Evolutionary conservation across 2,113 vertebrate species (phyloP), one percentile per base, ranked within the genome.

Genomic region (Thinocorus orbignyianus): DNA sequence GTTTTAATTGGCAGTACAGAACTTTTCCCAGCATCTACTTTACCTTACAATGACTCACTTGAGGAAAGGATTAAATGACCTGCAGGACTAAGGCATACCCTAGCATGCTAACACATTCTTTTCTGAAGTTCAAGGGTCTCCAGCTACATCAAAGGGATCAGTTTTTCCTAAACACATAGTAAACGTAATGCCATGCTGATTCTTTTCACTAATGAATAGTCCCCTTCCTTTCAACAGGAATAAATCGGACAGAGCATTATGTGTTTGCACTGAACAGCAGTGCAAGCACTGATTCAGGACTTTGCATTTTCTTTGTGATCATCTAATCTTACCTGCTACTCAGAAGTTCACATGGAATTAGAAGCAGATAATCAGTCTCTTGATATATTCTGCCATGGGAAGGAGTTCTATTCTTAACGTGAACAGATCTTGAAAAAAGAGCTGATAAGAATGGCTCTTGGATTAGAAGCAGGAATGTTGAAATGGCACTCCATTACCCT

Each of bases 41-140:
- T 76, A 73, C 86, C 90, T 95, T 93, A 97, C 95, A 97, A 97
- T 91, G 97, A 85, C 76, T 85, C 68, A 52, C 81, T 92, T 73
- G 93, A 92, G 85, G 80, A 94, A 88, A 76, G 90, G 60, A 97
- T 94, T 97, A 97, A 92, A 91, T 74, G 83, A 94, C 83, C 92
- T 73, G 66, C 69, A 92, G 91, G 73, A 90, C 88, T 69, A 77
- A 93, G 76, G 88, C 88, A 84, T 72, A 77, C 19, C 57, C 91
- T 80, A 54, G 70, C 76, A 93, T 23, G 62, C 88, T 86, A 94
- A 85, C 84, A 87, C 91, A 70, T 88, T 92, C 68, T 93, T 95
- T 95, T 85, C 91, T 90, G 65, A 90, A 98, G 96, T 97, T 97
- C 95, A 98, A 89, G 95, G 93, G 76, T 96, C 93, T 70, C 61